A percentile compares a stretch with the other conserved stretches of the same genome.
Conservation (phyloP, 2,113 vertebrate species). For the Perca schrenkii region DNA sequence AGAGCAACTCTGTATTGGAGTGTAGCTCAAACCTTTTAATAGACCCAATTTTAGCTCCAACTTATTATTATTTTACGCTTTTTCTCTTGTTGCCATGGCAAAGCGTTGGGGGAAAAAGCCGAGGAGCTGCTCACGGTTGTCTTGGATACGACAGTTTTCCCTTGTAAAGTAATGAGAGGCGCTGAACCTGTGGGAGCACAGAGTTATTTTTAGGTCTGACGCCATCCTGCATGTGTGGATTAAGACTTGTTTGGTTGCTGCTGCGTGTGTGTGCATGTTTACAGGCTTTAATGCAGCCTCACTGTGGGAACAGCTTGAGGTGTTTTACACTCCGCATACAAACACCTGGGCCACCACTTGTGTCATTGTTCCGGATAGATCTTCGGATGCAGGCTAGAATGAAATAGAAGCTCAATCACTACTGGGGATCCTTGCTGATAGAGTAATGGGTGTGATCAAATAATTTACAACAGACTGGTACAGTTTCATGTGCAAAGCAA, state of each 20-base stretch:
- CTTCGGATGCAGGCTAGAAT: not conserved
- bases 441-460: not conserved
- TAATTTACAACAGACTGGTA: not conserved
- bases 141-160: constrained; percentile 86
- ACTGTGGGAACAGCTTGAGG: constrained; percentile 64
- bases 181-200: constrained; percentile 81
- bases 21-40: constrained; percentile 46
- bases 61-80: constrained; percentile 83
- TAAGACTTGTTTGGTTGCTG: constrained; percentile 67
- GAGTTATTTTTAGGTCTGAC: constrained; percentile 84
- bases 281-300: constrained; percentile 62
- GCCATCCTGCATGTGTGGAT: constrained; percentile 78
- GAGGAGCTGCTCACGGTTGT: constrained; percentile 80
- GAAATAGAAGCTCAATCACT: constrained; percentile 3
- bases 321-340: constrained; percentile 49
- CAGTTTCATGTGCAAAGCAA: not conserved
- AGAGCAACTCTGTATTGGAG: constrained; percentile 19
- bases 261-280: constrained; percentile 47
- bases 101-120: constrained; percentile 61
- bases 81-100: constrained; percentile 85
- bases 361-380: constrained; percentile 25
- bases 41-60: constrained; percentile 62
- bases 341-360: constrained; percentile 57
- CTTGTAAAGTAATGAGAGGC: constrained; percentile 83
- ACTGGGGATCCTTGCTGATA: not conserved